These are phyloP conservation scores for Baccha elongata DNA, from an alignment of 2,888 invertebrate species.

Conservation along the genomic window DNA sequence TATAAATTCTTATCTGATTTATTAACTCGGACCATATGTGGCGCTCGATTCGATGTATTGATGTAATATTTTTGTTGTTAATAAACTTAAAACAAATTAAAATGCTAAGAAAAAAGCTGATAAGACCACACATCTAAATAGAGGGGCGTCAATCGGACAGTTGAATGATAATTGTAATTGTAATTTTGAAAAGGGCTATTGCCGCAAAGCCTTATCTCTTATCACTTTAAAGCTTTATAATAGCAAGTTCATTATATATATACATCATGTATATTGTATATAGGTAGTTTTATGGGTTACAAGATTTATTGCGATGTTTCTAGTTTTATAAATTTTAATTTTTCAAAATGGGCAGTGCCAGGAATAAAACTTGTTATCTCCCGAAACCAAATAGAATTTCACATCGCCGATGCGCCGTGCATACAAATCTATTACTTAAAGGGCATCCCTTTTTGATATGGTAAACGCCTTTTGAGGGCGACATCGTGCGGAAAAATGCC, in stretches of 20 bases:
- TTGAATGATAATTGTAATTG: background rate
- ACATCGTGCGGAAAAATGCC: background rate
- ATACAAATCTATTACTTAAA: conserved; percentile 5
- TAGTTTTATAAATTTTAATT: conserved; percentile 6
- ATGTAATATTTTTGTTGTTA: background rate
- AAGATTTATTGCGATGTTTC: conserved; percentile 17
- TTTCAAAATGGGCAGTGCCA: conserved; percentile 28
- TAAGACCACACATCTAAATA: background rate
- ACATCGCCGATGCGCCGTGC: background rate
- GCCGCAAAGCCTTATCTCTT: conserved; percentile 15
- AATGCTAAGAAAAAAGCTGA: background rate
- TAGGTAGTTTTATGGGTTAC: background rate
- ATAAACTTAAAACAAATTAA: background rate
- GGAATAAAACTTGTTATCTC: background rate
- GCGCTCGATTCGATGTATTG: background rate
- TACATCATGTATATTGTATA: background rate
- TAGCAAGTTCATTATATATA: background rate
- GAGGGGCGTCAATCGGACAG: conserved; percentile 35
- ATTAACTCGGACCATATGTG: conserved; percentile 14
- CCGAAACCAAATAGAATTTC: background rate
- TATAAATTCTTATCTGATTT: conserved; percentile 3
- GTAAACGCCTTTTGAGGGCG: background rate
- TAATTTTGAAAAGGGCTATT: conserved; percentile 8
- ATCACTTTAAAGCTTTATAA: background rate
- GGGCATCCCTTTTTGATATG: conserved; percentile 1